Conservation (phyloP, 2,888 invertebrate genomes). For the Lasioglossum villosulum region DNA sequence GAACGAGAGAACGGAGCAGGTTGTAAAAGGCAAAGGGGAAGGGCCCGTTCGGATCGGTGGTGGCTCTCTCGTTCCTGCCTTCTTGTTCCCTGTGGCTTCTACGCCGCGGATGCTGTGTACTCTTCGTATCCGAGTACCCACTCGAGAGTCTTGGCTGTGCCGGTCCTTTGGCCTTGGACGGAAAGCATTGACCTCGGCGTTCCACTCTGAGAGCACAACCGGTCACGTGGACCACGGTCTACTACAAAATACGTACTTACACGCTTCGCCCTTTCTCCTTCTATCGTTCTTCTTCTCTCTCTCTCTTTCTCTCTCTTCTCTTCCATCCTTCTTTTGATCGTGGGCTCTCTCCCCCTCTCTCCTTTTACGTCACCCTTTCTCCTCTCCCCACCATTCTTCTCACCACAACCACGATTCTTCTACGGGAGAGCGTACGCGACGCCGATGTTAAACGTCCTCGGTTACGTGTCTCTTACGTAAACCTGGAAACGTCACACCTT, state of each 20-base stretch:
- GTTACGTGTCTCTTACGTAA: slow-evolving; percentile 61
- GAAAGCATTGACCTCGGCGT: slow-evolving; percentile 82
- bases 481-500: slow-evolving; percentile 51
- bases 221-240: slow-evolving; percentile 78
- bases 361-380: slow-evolving; percentile 39
- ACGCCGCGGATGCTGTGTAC: slow-evolving; percentile 68
- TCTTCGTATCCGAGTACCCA: slow-evolving; percentile 72
- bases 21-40: slow-evolving; percentile 67
- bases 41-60: slow-evolving; percentile 51
- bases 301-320: slow-evolving; percentile 13
- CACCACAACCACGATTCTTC: slow-evolving; percentile 43
- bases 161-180: slow-evolving; percentile 81
- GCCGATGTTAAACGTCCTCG: slow-evolving; percentile 39
- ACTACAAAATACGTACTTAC: slow-evolving; percentile 76
- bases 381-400: slow-evolving; percentile 19
- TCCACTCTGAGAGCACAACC: slow-evolving; percentile 79
- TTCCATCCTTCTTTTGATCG: slow-evolving; percentile 7
- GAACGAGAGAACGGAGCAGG: slow-evolving; percentile 64
- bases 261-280: slow-evolving; percentile 42
- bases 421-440: slow-evolving; percentile 28
- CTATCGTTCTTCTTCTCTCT: neutral
- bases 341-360: slow-evolving; percentile 14
- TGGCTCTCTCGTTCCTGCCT: slow-evolving; percentile 57
- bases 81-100: slow-evolving; percentile 43
- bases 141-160: slow-evolving; percentile 69